phyloP scores from a whole-genome alignment of 2,797 vertebrate species.

The Cryptoblepharus egeriae region DNA sequence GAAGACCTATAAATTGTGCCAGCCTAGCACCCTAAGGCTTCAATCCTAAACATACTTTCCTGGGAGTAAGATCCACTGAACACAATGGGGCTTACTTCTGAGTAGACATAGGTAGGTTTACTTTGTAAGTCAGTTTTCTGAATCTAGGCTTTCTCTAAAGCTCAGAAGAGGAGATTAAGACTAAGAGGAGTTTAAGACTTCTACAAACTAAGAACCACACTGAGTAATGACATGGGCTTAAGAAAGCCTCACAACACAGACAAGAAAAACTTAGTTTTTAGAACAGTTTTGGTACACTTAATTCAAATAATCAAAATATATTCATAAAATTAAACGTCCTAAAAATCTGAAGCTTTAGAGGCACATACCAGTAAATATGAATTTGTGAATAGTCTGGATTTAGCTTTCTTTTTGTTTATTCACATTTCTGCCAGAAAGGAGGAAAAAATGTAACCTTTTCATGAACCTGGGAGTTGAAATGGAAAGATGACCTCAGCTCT shows the following conservation, averaged over 20 bases:
- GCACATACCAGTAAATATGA: background rate
- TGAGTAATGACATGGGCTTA: background rate
- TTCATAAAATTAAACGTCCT: background rate
- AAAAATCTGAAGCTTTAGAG: constrained; percentile 9
- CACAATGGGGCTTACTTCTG: too few species aligned
- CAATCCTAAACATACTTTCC: too few species aligned
- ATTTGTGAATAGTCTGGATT: constrained; percentile 1
- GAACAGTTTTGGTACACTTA: background rate
- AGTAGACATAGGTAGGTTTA: too few species aligned
- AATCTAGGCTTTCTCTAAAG: background rate
- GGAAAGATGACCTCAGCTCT: constrained; percentile 51
- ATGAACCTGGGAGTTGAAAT: constrained; percentile 50
- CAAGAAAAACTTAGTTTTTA: background rate
- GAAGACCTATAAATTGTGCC: too few species aligned
- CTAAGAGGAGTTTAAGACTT: too few species aligned
- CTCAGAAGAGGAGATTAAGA: too few species aligned
- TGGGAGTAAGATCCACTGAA: too few species aligned
- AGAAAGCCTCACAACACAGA: background rate
- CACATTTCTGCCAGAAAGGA: constrained; percentile 33
- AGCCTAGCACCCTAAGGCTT: too few species aligned
- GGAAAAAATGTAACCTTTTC: constrained; percentile 30
- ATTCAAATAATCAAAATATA: background rate
- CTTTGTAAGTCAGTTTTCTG: background rate
- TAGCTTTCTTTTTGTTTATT: constrained; percentile 42
- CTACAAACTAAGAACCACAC: background rate